These are phyloP conservation scores for Brotula barbata DNA, from an alignment of 2,797 vertebrate species.

Conservation along the genomic window DNA sequence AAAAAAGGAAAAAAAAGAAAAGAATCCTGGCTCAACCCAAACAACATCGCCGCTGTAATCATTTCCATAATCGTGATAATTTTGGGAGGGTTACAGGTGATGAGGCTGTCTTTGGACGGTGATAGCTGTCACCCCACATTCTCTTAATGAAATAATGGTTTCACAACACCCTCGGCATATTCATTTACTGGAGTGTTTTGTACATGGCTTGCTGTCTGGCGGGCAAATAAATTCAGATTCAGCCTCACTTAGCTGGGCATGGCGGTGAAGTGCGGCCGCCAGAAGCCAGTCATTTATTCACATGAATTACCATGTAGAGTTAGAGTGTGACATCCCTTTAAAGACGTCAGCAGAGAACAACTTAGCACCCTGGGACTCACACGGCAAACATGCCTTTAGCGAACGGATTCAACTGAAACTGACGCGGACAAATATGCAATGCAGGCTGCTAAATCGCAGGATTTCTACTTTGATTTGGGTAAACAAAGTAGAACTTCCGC, in stretches of 20 bases:
- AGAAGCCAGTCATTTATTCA: constrained; percentile 40
- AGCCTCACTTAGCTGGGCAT: constrained; percentile 29
- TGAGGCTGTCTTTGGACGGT: constrained; percentile 13
- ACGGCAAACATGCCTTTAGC: constrained; percentile 38
- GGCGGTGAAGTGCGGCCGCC: constrained; percentile 36
- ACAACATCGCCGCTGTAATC: constrained; percentile 26
- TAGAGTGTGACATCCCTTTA: constrained; percentile 36
- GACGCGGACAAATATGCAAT: constrained; percentile 31
- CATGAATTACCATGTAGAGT: constrained; percentile 41
- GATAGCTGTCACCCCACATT: constrained; percentile 29
- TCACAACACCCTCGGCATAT: constrained; percentile 17
- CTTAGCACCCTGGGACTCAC: constrained; percentile 31
- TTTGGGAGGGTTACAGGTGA: not conserved
- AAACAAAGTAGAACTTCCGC: constrained; percentile 29
- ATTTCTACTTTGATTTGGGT: constrained; percentile 28
- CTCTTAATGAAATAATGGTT: constrained; percentile 37
- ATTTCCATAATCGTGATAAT: constrained; percentile 10
- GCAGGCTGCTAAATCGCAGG: not conserved
- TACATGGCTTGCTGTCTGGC: constrained; percentile 37
- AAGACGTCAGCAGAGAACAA: constrained; percentile 40
- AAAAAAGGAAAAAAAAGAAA: no score
- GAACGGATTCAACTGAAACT: constrained; percentile 41
- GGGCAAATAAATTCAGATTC: constrained; percentile 44
- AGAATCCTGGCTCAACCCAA: constrained; percentile 2
- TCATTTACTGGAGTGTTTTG: constrained; percentile 39